Conservation (phyloP, 64 coral and sea anemone species). For the Dendrophyllia cribrosa region DNA sequence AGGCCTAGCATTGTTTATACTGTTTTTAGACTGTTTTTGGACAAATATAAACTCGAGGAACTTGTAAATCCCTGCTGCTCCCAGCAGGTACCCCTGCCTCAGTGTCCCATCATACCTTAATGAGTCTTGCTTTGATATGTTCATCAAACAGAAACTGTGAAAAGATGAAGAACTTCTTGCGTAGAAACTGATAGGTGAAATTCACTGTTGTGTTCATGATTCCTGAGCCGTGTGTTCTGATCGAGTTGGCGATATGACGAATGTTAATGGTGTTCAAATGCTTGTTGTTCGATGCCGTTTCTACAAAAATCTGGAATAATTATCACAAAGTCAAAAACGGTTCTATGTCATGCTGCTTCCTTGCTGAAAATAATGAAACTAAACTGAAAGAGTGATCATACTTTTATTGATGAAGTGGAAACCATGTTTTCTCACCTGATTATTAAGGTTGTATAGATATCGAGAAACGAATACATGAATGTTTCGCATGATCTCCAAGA, state of each 20-base stretch:
- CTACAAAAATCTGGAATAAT: conserved; percentile 90
- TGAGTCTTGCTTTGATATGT: conserved; percentile 97
- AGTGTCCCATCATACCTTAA: conserved; percentile 75
- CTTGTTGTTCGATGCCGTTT: conserved; percentile 96
- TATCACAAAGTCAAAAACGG: not conserved
- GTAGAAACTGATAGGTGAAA: conserved; percentile 97
- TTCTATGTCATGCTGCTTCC: too few species aligned
- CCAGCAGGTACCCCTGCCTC: too few species aligned
- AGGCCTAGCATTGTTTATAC: too few species aligned
- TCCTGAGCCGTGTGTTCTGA: conserved; percentile 94
- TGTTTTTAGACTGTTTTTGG: too few species aligned
- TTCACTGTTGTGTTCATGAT: conserved; percentile 99
- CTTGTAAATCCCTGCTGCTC: too few species aligned
- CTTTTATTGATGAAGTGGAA: not conserved
- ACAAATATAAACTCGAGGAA: too few species aligned
- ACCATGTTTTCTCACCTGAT: conserved; percentile 76
- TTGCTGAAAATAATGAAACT: too few species aligned
- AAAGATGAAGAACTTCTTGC: conserved; percentile 99
- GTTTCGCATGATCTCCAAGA: conserved; percentile 98
- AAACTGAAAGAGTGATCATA: too few species aligned
- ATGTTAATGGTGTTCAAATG: conserved; percentile 99
- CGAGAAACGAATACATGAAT: conserved; percentile 98
- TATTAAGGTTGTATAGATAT: conserved; percentile 98
- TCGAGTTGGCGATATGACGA: conserved; percentile 98
- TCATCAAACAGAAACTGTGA: conserved; percentile 99